Base-by-base conservation (phyloP, 2,888 invertebrate species). In the Anodontia alba region DNA sequence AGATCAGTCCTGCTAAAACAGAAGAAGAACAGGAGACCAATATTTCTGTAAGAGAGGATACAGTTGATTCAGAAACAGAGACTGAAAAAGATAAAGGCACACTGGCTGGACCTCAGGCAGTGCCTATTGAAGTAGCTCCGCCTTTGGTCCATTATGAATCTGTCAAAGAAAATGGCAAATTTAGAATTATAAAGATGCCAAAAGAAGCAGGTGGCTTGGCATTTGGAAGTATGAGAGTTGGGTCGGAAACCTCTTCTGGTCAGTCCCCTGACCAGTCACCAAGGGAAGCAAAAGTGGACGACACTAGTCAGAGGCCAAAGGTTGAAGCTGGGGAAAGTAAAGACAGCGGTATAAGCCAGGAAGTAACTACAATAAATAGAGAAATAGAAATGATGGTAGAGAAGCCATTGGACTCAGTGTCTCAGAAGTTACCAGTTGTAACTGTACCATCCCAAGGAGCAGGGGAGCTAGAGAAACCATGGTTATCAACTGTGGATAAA, bases 151-250 rank as follows among this genome's bases (percentile, higher is more conserved):
- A 80, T 29, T 85, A 85, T 72, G 80, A 82, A 68, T 74, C 85
- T 36, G 76, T 82, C 2, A 85, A 72, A 42, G 80, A 85, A 36
- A 85, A 85, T 73, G 85, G 85, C 1, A 85, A 85, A 49, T 85
- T 85, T 69, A 82, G 85, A 51, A 85, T 85, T 46, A 70, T 85
- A 7, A 85, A 85, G 73, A 85, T 75, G 31, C 36, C 82, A 42
- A 80, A 78, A 46, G 81, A 82, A 49, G 81, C 79, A 33, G 76
- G 73, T 31, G 79, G 76, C 26, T 29, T 66, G 29, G 57, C 72
- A 33, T 80, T 72, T 54, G 36, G 72, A 26, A 49, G 66, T 20
- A 82, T 85, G 7, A 82, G 80, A 38, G 82, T 80, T 12, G 80
- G 85, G 29, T 51, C 68, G 20, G 78, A 78, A 17, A 26, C 29